Percentiles rank a stretch among this genome's conserved stretches.
phyloP scores from a whole-genome alignment of 2,113 vertebrate genomes.

The Rhagologus leucostigma region DNA sequence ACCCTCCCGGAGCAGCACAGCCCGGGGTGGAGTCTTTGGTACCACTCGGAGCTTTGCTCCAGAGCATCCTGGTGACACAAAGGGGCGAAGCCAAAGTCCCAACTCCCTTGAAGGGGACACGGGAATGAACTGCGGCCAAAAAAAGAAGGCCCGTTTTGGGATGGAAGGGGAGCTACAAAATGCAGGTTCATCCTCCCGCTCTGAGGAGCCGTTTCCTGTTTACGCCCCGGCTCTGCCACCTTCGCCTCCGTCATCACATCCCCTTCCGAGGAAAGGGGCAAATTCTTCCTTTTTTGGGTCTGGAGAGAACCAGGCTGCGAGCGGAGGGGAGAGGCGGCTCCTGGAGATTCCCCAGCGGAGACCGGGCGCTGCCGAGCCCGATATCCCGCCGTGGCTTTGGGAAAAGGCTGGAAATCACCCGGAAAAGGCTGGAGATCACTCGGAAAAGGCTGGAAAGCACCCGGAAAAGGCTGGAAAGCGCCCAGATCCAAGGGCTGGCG shows the following conservation, averaged over 20 bases:
- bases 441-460: not conserved
- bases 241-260: conserved; percentile 65
- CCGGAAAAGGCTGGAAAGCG: not conserved
- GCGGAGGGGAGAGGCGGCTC: not conserved
- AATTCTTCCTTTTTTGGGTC: conserved; percentile 70
- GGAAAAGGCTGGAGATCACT: not conserved
- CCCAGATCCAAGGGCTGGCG: not conserved
- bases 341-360: fast-evolving
- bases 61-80: fast-evolving
- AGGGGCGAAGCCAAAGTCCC: not conserved
- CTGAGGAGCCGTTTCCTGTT: conserved; percentile 71
- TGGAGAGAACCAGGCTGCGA: not conserved
- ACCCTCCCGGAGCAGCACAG: fast-evolving
- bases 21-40: not conserved
- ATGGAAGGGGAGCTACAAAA: not conserved
- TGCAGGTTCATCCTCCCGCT: not conserved
- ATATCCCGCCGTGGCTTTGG: fast-evolving
- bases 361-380: fast-evolving
- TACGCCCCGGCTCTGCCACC: conserved; percentile 29
- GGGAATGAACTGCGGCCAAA: fast-evolving
- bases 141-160: fast-evolving
- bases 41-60: fast-evolving
- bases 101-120: fast-evolving
- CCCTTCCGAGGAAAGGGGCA: conserved; percentile 57
- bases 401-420: not conserved